Conservation (phyloP, 2,797 vertebrate species). For the Balearica regulorum region DNA sequence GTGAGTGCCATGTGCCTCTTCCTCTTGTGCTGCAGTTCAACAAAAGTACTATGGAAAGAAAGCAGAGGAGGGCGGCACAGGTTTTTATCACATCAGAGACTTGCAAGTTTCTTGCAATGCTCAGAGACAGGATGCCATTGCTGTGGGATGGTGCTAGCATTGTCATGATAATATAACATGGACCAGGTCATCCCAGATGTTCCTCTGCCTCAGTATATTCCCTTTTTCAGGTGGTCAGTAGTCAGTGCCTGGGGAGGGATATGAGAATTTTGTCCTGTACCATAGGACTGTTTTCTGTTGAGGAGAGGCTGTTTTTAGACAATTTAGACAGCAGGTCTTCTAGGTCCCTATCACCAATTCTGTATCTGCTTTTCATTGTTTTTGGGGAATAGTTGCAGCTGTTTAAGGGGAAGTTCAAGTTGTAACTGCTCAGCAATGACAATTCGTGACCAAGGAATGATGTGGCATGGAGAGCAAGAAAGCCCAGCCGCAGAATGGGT, state of each 20-base stretch:
- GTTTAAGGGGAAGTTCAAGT: not conserved
- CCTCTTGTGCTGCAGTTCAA: not conserved
- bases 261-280: not conserved
- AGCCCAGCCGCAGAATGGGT: not conserved
- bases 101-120: not conserved
- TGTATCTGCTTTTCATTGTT: not conserved
- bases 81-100: not conserved
- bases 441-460: not conserved
- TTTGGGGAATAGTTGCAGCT: not conserved
- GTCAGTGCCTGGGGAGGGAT: not conserved
- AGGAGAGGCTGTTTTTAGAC: not conserved
- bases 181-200: not conserved
- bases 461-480: not conserved
- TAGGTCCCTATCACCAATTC: not conserved
- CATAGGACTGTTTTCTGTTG: not conserved
- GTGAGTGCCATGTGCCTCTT: not conserved
- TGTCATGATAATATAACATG: not conserved
- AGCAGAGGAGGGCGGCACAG: not conserved
- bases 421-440: not conserved
- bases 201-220: not conserved
- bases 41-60: not conserved
- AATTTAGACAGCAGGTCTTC: not conserved
- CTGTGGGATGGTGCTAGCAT: not conserved
- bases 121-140: not conserved
- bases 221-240: not conserved